These are phyloP conservation scores for Athene noctua DNA, from an alignment of 2,113 vertebrate genomes.

Conservation along the genomic window DNA sequence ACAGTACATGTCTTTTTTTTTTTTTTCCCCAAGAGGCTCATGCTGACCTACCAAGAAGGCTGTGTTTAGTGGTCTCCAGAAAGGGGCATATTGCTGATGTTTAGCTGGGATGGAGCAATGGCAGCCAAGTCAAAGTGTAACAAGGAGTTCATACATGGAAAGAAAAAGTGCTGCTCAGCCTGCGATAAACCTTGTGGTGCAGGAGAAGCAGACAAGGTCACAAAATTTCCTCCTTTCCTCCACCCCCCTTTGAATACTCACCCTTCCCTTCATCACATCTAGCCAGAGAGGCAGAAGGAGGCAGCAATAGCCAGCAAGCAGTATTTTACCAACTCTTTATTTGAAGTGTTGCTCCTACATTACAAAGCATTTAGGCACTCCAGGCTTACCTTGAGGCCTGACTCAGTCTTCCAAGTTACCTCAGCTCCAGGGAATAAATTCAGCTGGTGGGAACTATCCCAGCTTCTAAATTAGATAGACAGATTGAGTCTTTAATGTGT, in stretches of 20 bases:
- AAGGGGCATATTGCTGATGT: background rate
- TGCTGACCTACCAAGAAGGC: background rate
- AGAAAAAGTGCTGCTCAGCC: background rate
- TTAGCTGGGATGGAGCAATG: background rate
- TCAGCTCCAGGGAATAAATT: conserved; percentile 33
- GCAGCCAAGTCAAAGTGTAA: background rate
- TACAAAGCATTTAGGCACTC: background rate
- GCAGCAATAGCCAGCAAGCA: background rate
- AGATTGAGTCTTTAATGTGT: background rate
- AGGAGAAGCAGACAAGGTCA: background rate
- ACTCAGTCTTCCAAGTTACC: conserved; percentile 11
- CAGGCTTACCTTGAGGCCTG: conserved; percentile 3
- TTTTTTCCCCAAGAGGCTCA: background rate
- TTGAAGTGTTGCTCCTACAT: background rate
- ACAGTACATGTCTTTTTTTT: background rate
- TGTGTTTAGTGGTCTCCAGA: background rate
- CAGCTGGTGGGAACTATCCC: background rate
- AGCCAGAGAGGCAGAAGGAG: background rate
- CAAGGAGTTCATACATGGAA: background rate
- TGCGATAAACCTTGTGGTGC: background rate
- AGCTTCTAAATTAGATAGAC: conserved; percentile 10
- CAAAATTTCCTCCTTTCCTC: background rate
- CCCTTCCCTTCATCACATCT: background rate
- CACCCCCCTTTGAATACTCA: background rate
- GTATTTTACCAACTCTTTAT: background rate